Evolutionary conservation across 2,888 invertebrate genomes (phyloP), one percentile per base, ranked within the genome.

Genomic region (Brachyptera putata): DNA sequence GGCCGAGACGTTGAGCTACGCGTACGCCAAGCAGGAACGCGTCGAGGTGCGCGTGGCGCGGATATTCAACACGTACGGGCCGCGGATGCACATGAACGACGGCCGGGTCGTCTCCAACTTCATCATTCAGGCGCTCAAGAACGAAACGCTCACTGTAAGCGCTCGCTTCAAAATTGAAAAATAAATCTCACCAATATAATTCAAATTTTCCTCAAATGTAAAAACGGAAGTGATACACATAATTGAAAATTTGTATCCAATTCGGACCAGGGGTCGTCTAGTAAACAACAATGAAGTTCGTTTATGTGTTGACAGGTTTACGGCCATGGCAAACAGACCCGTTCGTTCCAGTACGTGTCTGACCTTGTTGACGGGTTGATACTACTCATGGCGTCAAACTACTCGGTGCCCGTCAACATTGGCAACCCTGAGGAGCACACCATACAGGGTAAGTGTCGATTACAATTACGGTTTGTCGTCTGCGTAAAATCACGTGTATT

Each of bases 31-130:
- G 71, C 97, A 98, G 80, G 98, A 99, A 74, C 90, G 91, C 53
- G 91, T 99, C 24, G 84, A 91, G 46, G 95, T 99, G 0, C 81
- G 98, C 56, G 96, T 99, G 7, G 99, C 99, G 1, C 81, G 99
- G 65, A 99, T 99, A 68, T 99, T 99, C 76, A 99, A 99, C 75
- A 99, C 99, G 0, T 99, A 95, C 72, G 99, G 99, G 0, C 99
- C 99, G 0, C 78, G 99, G 68, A 99, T 99, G 99, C 97, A 97
- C 71, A 94, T 95, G 83, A 94, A 96, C 65, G 99, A 99, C 75
- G 99, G 99, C 1, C 81, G 99, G 37, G 97, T 99, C 1, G 98
- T 99, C 1, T 97, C 97, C 13, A 99, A 99, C 78, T 99, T 99
- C 71, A 93, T 99, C 66, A 82, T 98, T 66, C 98, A 99, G 77